phyloP scores from a whole-genome alignment of 2,888 invertebrate genomes.

The Eupeodes latifasciatus region DNA sequence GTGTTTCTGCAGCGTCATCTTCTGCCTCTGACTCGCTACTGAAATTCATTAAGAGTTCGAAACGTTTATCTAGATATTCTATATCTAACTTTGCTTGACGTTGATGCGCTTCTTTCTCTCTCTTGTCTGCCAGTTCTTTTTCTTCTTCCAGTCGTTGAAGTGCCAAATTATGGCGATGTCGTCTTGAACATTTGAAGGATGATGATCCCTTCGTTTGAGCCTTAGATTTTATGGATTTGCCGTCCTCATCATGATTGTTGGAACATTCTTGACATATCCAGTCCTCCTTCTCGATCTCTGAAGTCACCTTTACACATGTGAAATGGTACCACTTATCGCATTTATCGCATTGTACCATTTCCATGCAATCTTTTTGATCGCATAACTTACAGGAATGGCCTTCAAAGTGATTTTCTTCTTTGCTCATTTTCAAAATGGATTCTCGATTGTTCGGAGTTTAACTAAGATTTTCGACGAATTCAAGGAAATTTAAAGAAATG shows the following conservation, averaged over 20 bases:
- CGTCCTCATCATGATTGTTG: not conserved
- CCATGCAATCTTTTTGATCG: too few species aligned
- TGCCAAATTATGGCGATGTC: not conserved
- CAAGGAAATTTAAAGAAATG: too few species aligned
- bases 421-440: too few species aligned
- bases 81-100: too few species aligned
- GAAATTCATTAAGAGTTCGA: too few species aligned
- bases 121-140: not conserved
- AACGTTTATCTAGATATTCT: too few species aligned
- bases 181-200: not conserved
- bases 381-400: too few species aligned
- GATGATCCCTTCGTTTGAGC: not conserved
- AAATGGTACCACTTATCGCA: too few species aligned
- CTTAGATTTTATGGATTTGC: not conserved
- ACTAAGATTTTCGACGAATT: too few species aligned
- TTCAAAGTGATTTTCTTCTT: too few species aligned
- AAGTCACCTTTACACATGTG: not conserved
- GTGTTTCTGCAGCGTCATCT: not conserved
- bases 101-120: not conserved
- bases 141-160: slow-evolving; percentile 26
- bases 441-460: too few species aligned
- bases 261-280: not conserved
- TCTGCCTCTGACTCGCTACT: not conserved
- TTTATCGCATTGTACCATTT: too few species aligned
- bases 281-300: not conserved